Percentiles rank a stretch among this genome's conserved stretches.
phyloP scores from a whole-genome alignment of 2,797 vertebrate genomes.

The Smutsia gigantea region DNA sequence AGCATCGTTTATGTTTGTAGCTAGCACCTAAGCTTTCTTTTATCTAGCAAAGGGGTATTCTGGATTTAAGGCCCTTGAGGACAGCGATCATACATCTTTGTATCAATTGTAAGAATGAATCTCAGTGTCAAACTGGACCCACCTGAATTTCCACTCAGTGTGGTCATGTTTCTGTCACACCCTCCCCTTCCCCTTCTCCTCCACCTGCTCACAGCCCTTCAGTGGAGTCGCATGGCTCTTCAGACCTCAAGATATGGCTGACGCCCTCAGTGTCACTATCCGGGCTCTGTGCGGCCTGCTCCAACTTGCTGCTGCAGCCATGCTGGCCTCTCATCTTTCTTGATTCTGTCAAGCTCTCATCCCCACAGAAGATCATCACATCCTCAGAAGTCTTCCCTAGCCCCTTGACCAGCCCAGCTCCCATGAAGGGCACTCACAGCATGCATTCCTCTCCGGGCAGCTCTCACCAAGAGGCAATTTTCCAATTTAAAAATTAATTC shows the following conservation, averaged over 20 bases:
- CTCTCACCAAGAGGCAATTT: neutral
- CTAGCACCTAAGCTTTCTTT: neutral
- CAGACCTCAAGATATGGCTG: neutral
- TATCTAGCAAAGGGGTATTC: neutral
- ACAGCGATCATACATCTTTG: neutral
- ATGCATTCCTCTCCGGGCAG: neutral
- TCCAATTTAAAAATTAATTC: neutral
- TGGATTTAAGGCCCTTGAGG: neutral
- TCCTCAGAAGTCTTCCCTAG: neutral
- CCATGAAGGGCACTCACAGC: accelerated
- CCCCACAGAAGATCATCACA: neutral
- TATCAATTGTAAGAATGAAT: neutral
- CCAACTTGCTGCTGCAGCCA: neutral
- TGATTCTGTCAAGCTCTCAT: no score
- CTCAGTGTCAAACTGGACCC: neutral
- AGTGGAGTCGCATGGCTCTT: neutral
- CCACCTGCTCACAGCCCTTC: no score
- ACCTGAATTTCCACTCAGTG: neutral
- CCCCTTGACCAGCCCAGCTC: neutral
- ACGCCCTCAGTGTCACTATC: neutral
- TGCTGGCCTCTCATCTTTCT: neutral
- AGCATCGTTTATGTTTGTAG: neutral
- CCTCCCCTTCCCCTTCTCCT: neutral
- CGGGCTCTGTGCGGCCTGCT: neutral
- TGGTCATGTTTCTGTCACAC: neutral